Conservation (phyloP, 2,113 vertebrate genomes). For the Serinus canaria region DNA sequence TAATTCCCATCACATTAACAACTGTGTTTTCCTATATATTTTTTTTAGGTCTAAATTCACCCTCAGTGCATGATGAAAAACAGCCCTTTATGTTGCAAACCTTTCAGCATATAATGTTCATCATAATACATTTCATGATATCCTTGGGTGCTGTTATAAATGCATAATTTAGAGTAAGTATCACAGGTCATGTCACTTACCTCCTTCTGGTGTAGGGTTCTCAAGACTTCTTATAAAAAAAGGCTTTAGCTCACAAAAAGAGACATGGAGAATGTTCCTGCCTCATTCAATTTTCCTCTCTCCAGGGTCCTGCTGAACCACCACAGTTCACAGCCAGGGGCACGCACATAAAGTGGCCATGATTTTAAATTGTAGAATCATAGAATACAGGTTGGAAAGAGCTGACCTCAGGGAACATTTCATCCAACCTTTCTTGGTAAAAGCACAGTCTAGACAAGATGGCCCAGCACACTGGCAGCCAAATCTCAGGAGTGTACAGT, state of each 20-base stretch:
- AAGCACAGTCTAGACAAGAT: background rate
- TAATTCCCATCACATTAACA: constrained; percentile 26
- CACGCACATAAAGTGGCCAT: fast-evolving
- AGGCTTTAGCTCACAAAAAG: background rate
- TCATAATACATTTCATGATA: background rate
- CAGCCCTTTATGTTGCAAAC: background rate
- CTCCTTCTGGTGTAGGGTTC: background rate
- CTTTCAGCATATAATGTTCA: background rate
- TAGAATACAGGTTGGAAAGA: background rate
- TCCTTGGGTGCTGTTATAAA: background rate
- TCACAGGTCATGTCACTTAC: background rate
- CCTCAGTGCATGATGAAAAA: background rate
- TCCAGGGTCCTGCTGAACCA: background rate
- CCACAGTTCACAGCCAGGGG: background rate
- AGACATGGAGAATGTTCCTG: background rate
- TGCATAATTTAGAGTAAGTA: background rate
- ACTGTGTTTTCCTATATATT: background rate
- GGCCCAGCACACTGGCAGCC: background rate
- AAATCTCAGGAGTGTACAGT: too few species aligned
- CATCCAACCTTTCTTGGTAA: background rate
- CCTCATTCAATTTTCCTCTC: background rate
- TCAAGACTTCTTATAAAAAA: background rate
- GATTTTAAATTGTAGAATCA: background rate
- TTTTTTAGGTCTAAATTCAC: constrained; percentile 2
- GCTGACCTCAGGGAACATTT: background rate